A percentile compares a stretch with the other conserved stretches of the same genome.
Evolutionary conservation across 2,888 invertebrate species (phyloP).

Genomic region (Bombylius major): DNA sequence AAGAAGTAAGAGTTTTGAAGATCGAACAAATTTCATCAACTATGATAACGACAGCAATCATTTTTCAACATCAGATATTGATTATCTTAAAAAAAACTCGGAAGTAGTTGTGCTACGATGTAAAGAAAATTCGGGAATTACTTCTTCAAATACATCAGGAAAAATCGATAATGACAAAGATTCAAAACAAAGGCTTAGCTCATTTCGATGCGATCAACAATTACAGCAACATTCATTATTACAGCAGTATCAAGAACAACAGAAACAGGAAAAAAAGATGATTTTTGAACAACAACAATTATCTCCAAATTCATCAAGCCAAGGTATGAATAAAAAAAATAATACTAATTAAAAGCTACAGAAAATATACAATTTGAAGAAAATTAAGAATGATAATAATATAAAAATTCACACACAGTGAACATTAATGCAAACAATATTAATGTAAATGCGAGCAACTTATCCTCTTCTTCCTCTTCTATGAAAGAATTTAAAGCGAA

Average conservation of each 20-base stretch:
- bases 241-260: conserved; percentile 1
- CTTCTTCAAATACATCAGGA: conserved; percentile 17
- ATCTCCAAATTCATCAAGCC: background rate
- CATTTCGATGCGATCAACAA: conserved; percentile 26
- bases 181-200: conserved; percentile 35
- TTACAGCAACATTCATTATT: background rate
- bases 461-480: background rate
- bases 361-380: conserved; percentile 4
- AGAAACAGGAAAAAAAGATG: background rate
- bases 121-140: conserved; percentile 26
- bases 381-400: background rate
- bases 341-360: background rate
- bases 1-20: background rate
- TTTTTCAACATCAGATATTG: conserved; percentile 31
- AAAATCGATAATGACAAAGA: conserved; percentile 21
- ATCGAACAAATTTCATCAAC: background rate
- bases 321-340: conserved; percentile 5
- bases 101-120: conserved; percentile 35
- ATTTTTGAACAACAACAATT: conserved; percentile 1
- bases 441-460: background rate
- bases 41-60: conserved; percentile 9
- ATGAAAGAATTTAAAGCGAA: conserved; percentile 10
- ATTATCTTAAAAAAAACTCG: conserved; percentile 34
- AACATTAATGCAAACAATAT: background rate
- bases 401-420: background rate